phyloP scores from a whole-genome alignment of 2,113 vertebrate species.

The Platycercus adscitus region DNA sequence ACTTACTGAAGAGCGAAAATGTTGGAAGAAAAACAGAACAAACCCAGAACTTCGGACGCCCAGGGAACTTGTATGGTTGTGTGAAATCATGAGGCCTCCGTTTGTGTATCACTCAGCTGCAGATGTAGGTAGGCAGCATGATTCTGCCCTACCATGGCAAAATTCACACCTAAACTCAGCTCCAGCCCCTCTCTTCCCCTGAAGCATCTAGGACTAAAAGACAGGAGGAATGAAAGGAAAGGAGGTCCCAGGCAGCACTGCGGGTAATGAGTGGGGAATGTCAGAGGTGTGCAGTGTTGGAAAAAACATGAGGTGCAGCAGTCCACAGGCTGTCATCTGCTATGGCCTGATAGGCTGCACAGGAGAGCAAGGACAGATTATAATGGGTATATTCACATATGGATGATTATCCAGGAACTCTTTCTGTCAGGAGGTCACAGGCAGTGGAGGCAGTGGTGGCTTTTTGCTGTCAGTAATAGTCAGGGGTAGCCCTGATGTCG shows the following conservation, averaged over 20 bases:
- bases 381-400: not conserved
- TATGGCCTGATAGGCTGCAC: rapidly evolving
- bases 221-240: not conserved
- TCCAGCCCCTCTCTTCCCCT: not conserved
- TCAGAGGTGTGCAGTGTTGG: not conserved
- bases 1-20: not conserved
- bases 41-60: not conserved
- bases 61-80: not conserved
- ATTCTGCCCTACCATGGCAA: not conserved
- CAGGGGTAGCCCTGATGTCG: not conserved
- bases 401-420: not conserved
- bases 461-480: not conserved
- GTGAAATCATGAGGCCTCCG: not conserved
- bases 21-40: not conserved
- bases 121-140: not conserved
- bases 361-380: not conserved
- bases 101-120: not conserved
- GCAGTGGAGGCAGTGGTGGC: not conserved
- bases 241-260: not conserved
- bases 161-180: not conserved
- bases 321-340: not conserved
- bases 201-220: not conserved
- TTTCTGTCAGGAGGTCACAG: not conserved
- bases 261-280: rapidly evolving
- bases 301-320: not conserved